These are phyloP conservation scores for Meda fulgida DNA, from an alignment of 2,797 vertebrate genomes.

Conservation along the genomic window DNA sequence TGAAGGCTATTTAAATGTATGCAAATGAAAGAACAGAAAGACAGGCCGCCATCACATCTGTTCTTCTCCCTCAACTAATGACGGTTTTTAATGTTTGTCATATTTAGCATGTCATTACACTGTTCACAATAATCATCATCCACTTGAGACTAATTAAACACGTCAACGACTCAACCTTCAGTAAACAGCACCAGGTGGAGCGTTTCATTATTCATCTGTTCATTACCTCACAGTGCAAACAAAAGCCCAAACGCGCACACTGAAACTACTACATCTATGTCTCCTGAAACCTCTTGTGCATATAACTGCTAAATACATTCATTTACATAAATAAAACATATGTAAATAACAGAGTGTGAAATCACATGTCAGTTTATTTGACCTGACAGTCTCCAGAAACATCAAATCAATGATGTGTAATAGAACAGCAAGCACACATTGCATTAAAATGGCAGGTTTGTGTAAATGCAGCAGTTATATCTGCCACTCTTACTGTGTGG, in stretches of 20 bases:
- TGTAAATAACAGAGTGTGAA: not conserved
- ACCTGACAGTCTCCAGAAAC: conserved; percentile 74
- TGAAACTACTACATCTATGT: not conserved
- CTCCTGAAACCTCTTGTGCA: not conserved
- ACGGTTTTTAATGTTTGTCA: conserved; percentile 51
- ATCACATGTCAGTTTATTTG: conserved; percentile 33
- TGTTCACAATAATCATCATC: conserved; percentile 52
- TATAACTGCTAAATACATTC: not conserved
- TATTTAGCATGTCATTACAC: conserved; percentile 52
- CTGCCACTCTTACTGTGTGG: conserved; percentile 78
- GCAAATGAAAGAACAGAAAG: conserved; percentile 32
- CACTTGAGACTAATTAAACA: conserved; percentile 59
- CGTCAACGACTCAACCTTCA: conserved; percentile 36
- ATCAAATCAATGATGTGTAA: conserved; percentile 81
- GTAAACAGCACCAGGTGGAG: conserved; percentile 49
- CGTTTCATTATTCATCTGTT: conserved; percentile 50
- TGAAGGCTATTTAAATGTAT: conserved; percentile 29
- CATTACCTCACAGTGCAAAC: conserved; percentile 23
- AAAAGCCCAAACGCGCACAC: conserved; percentile 8
- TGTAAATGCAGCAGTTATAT: conserved; percentile 77
- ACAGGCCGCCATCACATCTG: not conserved
- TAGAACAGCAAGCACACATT: conserved; percentile 76
- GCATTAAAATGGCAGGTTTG: conserved; percentile 72
- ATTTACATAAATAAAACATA: not conserved
- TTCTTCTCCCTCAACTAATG: conserved; percentile 52